Base-by-base conservation (phyloP, 2,888 invertebrate genomes). In the Rhingia campestris region DNA sequence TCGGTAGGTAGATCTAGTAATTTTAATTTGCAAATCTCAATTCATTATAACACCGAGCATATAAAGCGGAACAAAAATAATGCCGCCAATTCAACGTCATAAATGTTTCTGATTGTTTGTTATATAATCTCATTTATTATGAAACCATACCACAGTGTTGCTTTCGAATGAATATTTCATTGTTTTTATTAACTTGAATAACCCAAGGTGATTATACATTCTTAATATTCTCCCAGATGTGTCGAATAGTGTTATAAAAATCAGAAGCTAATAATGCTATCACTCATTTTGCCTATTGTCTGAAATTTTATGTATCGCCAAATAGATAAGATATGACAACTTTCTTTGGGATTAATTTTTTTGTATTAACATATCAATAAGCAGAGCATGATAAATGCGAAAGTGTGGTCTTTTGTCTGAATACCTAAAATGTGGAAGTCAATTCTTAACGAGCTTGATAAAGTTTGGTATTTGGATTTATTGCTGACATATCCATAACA, bases 181-280 rank as follows among this genome's bases (percentile, higher is more conserved):
- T 66, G 45, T 39, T 12, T 64, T n/a, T 41, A 10, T 10, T 14
- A 12, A 4, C 33, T 47, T 56, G n/a, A 56, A 56, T 74, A 56
- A 22, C n/a, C 32, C 7, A 4, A 33, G 32, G 7, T 35, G 39
- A 56, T 33, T 54, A 73, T 61, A 63, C 37, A 47, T 74, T 73
- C 54, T 66, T 75, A 10, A 33, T 56, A 75, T 67, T 51, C 67
- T 58, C 35, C 49, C 22, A 7, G n/a, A 43, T 66, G 30, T 41
- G 32, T 14, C n/a, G 5, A 53, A 32, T 53, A 9, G 14, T 41
- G 12, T 12, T 14, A 43, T 7, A 33, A 33, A 43, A 37, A 37
- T 47, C 47, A 22, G 47, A 49, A 63, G 63, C 35, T 9, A 43
- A 30, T 30, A n/a, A 4, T 5, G 9, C 10, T 9, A 49, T 49